These are phyloP conservation scores for Pinna nobilis DNA, from an alignment of 1,140 invertebrate genomes.

Conservation along the genomic window DNA sequence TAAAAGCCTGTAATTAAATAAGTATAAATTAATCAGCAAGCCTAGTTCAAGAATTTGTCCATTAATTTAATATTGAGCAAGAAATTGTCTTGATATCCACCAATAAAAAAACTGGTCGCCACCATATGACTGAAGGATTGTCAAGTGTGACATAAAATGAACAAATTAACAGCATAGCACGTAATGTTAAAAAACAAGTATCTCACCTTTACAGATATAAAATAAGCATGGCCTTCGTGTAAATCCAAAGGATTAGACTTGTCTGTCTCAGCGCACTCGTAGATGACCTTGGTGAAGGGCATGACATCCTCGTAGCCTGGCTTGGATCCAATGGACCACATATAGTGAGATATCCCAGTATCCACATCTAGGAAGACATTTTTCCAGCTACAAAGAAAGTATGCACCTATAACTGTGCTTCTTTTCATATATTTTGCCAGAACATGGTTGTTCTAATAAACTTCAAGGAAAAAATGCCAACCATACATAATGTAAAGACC, in stretches of 20 bases:
- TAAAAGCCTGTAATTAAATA: conserved; percentile 16
- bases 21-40: too few species aligned
- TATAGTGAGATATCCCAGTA: conserved; percentile 42
- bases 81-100: neutral
- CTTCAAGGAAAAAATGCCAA: too few species aligned
- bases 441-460: too few species aligned
- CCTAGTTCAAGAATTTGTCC: too few species aligned
- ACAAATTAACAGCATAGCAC: too few species aligned
- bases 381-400: conserved; percentile 44
- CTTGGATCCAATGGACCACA: conserved; percentile 44
- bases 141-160: too few species aligned
- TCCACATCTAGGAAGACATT: conserved; percentile 47
- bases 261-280: conserved; percentile 34
- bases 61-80: neutral
- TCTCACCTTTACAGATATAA: conserved; percentile 50
- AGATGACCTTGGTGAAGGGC: conserved; percentile 3
- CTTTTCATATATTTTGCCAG: too few species aligned
- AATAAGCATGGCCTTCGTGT: conserved; percentile 52
- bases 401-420: too few species aligned
- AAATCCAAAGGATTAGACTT: conserved; percentile 8
- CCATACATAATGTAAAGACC: too few species aligned
- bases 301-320: conserved; percentile 50
- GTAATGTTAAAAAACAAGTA: too few species aligned
- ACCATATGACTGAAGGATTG: too few species aligned
- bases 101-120: neutral